Evolutionary conservation across 2,797 vertebrate species (phyloP).

Genomic region (Cephalopachus bancanus): DNA sequence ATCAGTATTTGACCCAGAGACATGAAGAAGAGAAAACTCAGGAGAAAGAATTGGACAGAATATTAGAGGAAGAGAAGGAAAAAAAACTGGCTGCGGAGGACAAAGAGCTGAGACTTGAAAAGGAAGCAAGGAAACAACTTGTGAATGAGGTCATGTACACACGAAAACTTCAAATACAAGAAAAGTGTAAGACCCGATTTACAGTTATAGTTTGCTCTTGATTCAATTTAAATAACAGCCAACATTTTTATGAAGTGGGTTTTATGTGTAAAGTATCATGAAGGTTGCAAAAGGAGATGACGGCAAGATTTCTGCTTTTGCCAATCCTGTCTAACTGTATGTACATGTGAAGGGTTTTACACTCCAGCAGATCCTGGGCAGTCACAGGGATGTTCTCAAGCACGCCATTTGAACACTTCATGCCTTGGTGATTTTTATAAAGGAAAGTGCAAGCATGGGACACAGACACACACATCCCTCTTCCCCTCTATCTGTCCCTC

Average conservation of each 20-base stretch:
- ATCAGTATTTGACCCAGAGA: slow-evolving; percentile 89
- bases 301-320: background rate
- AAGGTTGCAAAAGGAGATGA: background rate
- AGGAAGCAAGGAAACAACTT: slow-evolving; percentile 90
- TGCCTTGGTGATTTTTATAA: background rate
- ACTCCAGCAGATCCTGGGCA: background rate
- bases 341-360: background rate
- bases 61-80: slow-evolving; percentile 89
- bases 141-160: slow-evolving; percentile 91
- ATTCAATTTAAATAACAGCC: slow-evolving; percentile 32
- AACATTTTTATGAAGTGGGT: slow-evolving; percentile 2
- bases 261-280: background rate
- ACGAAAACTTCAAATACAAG: slow-evolving; percentile 91
- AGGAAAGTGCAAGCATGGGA: background rate
- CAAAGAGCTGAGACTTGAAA: slow-evolving; percentile 85
- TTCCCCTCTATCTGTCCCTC: background rate
- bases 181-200: slow-evolving; percentile 90
- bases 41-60: slow-evolving; percentile 89
- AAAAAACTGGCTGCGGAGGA: slow-evolving; percentile 87
- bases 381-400: background rate
- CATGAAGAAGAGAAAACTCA: slow-evolving; percentile 88
- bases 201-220: background rate
- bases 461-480: background rate
- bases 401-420: background rate
- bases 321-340: background rate